phyloP scores from a whole-genome alignment of 2,797 vertebrate species.

The Xiphophorus birchmanni region DNA sequence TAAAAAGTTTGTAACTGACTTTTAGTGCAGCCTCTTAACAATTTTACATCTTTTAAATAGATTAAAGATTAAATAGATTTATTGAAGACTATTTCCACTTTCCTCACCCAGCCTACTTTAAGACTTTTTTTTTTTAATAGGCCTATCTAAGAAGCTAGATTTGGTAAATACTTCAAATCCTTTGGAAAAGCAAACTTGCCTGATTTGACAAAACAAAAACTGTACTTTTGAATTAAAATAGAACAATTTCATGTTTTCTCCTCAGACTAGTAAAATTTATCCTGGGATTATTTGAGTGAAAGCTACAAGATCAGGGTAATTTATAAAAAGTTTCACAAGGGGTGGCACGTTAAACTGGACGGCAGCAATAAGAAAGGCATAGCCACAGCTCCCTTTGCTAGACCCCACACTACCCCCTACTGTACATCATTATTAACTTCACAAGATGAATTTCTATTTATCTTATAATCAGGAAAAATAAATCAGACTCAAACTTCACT shows the following conservation, averaged over 20 bases:
- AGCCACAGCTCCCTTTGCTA: background rate
- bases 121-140: background rate
- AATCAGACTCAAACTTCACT: background rate
- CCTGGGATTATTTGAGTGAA: background rate
- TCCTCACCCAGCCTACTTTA: background rate
- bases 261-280: background rate
- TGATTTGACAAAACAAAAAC: too few relatives aligned
- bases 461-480: background rate
- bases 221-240: too few relatives aligned
- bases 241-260: background rate
- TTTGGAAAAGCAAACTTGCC: background rate
- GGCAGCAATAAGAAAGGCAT: background rate
- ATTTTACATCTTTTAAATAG: background rate
- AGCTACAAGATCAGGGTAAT: background rate
- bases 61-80: background rate
- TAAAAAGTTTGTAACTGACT: background rate
- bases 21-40: background rate
- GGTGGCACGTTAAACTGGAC: background rate
- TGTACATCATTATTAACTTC: background rate
- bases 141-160: background rate
- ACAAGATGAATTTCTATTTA: background rate
- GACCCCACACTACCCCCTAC: background rate
- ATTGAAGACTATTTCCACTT: background rate
- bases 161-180: background rate
- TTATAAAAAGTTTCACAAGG: background rate